Base-by-base conservation (phyloP, 2,888 invertebrate species). In the Pedicia rivosa region DNA sequence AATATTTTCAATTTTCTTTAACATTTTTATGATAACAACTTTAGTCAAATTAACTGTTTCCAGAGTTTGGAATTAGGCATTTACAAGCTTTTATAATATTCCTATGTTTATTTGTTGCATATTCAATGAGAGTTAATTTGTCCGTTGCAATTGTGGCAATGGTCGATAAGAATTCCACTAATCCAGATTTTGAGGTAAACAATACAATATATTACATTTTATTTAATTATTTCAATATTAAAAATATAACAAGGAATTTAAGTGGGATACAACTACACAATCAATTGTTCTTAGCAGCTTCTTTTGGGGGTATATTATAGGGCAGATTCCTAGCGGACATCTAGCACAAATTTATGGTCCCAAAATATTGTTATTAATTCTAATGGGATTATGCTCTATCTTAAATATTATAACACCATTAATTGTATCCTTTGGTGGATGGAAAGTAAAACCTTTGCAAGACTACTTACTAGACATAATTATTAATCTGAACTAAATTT, bases 61-160 rank as follows among this genome's bases (percentile, higher is more conserved):
- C 56, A 17, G 43, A 51, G 4, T 51, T 72, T 30, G 78, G 78
- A 19, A 61, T 68, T 35, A 64, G 79, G 2, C 78, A 80, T 49
- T 49, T 69, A 5, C 78, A 78, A 49, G 62, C 68, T 1, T 46
- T 70, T 2, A 50, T 78, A 44, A 57, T 78, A 39, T 74, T 77
- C 45, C 43, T 70, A 1, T 67, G 71, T 0, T 65, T 74, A 46
- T 56, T 70, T 1, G 66, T 72, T 2, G 68, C 74, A 38, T 76
- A 72, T 47, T 67, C 68, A 5, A 70, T 74, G 40, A 64, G 80
- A 37, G 70, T 77, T 27, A 74, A 74, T 50, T 65, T 77, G 46
- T 76, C 75, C 1, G 74, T 81, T 2, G 77, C 75, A 0, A 68
- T 82, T 17, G 72, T 81, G 1, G 78, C 79, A 10, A 82, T 82